A percentile compares a stretch with the other conserved stretches of the same genome.
Conservation (phyloP, 2,888 invertebrate species). For the Volucella inanis region DNA sequence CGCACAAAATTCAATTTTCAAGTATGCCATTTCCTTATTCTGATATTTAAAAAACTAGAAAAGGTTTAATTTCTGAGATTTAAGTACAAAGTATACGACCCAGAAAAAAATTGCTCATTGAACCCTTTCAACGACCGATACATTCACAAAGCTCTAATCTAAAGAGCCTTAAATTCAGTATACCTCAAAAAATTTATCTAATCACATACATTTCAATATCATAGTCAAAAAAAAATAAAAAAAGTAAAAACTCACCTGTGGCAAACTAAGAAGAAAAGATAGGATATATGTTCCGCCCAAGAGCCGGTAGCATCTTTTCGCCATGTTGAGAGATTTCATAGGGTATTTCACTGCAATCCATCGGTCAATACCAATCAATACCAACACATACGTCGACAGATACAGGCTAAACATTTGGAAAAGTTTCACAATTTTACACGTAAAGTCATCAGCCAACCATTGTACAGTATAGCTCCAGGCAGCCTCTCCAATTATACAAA, state of each 20-base stretch:
- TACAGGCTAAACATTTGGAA: constrained; percentile 92
- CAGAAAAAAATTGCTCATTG: too few species aligned
- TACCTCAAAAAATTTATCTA: not conserved
- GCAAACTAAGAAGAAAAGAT: constrained; percentile 89
- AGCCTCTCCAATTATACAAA: constrained; percentile 92
- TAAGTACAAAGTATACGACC: too few species aligned
- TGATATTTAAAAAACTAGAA: too few species aligned
- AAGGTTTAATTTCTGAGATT: too few species aligned
- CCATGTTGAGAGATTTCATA: constrained; percentile 87
- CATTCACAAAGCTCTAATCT: too few species aligned
- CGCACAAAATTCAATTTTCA: too few species aligned
- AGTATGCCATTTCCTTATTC: too few species aligned
- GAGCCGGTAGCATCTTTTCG: constrained; percentile 87
- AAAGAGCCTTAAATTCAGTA: too few species aligned
- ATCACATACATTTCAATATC: not conserved
- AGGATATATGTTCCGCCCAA: constrained; percentile 89
- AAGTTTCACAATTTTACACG: constrained; percentile 92
- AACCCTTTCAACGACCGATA: too few species aligned
- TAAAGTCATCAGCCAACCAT: constrained; percentile 90
- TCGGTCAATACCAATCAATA: constrained; percentile 91
- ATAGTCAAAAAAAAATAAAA: not conserved
- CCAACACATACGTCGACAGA: constrained; percentile 91
- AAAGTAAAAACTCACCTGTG: constrained; percentile 87
- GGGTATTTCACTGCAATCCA: constrained; percentile 92
- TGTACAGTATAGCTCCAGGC: constrained; percentile 91